Conservation (phyloP, 2,113 vertebrate genomes). For the Laterallus jamaicensis region DNA sequence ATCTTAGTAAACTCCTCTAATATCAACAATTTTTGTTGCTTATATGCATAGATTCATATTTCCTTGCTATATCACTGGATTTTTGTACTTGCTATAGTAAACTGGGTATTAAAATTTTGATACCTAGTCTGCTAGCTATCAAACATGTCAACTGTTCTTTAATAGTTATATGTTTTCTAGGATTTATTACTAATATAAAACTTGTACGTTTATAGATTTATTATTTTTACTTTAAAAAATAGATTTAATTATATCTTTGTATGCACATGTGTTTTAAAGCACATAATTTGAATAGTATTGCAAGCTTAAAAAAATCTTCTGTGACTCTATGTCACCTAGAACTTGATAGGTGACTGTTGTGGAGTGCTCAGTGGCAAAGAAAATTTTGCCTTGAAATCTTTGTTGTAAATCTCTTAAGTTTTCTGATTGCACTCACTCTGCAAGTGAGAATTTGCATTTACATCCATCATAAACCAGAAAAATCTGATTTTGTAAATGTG, state of each 20-base stretch:
- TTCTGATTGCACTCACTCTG: neutral
- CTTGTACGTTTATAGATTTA: neutral
- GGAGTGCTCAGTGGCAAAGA: neutral
- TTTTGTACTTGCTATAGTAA: neutral
- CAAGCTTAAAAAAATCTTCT: neutral
- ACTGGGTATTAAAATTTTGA: neutral
- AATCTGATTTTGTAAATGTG: neutral
- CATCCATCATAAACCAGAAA: neutral
- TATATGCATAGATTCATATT: neutral
- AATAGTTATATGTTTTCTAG: neutral
- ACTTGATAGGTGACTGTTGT: neutral
- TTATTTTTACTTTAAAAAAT: neutral
- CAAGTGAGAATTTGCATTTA: neutral
- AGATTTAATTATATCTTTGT: neutral
- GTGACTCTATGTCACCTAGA: neutral
- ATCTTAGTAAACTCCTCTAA: neutral
- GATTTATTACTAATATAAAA: neutral
- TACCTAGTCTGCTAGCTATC: neutral
- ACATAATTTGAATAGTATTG: neutral
- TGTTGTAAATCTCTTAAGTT: neutral
- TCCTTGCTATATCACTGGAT: neutral
- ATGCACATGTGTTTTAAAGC: neutral
- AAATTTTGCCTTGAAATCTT: neutral
- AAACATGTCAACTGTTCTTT: neutral
- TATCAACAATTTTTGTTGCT: neutral